These are phyloP conservation scores for Loxodonta africana DNA, from an alignment of 2,113 vertebrate species.

Conservation along the genomic window DNA sequence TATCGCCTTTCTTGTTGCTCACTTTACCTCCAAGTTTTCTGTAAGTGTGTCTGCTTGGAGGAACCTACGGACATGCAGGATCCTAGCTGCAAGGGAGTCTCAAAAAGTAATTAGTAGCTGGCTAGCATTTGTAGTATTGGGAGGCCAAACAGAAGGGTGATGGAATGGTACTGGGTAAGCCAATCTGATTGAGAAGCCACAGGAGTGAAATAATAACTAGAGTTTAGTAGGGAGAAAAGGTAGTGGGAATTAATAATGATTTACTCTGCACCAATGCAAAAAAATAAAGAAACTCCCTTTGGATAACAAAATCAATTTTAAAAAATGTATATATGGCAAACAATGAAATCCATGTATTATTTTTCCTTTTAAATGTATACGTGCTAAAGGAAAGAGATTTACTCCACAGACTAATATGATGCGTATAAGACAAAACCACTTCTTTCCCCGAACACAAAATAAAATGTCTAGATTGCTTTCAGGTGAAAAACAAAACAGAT, in stretches of 20 bases:
- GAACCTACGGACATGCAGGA: background rate
- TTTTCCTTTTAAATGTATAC: background rate
- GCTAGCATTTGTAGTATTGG: background rate
- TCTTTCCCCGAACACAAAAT: background rate
- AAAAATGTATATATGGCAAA: background rate
- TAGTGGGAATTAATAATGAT: background rate
- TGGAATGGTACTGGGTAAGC: background rate
- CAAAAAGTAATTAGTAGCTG: background rate
- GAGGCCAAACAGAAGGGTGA: background rate
- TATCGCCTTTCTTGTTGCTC: background rate
- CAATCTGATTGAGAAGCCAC: background rate
- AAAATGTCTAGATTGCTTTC: background rate
- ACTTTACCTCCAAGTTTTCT: background rate
- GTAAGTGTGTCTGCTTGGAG: background rate
- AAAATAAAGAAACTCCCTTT: background rate
- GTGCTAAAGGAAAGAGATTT: background rate
- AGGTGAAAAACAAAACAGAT: background rate
- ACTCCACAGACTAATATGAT: background rate
- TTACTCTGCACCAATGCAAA: background rate
- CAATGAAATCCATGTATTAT: background rate
- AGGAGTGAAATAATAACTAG: background rate
- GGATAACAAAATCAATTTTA: constrained; percentile 5
- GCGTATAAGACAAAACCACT: background rate
- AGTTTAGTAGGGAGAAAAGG: background rate
- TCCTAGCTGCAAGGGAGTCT: background rate